These are phyloP conservation scores for Chaetops frenatus DNA, from an alignment of 2,113 vertebrate genomes.

Conservation along the genomic window DNA sequence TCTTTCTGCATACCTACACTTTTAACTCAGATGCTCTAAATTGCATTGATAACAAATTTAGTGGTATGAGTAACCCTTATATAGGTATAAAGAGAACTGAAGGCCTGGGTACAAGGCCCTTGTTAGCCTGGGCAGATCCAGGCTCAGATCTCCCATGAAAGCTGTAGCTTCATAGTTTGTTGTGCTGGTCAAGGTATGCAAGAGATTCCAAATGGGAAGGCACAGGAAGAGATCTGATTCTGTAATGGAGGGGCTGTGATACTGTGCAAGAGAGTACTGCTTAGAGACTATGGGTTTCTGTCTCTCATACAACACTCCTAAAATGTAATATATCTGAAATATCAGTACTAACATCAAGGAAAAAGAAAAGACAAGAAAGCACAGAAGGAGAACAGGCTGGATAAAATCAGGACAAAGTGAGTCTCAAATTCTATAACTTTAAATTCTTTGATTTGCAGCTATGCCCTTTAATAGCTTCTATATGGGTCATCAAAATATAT, in stretches of 20 bases:
- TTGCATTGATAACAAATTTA: not conserved
- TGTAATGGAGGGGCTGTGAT: not conserved
- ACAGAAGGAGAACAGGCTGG: not conserved
- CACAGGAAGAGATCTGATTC: not conserved
- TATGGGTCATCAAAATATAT: not conserved
- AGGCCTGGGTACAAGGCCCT: not conserved
- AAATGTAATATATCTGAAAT: not conserved
- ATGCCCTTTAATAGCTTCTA: not conserved
- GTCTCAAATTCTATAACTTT: not conserved
- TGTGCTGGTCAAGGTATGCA: not conserved
- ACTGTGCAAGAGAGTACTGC: not conserved
- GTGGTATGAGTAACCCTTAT: not conserved
- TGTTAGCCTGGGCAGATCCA: not conserved
- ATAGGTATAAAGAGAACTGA: not conserved
- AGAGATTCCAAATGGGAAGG: not conserved
- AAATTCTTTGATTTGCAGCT: not conserved
- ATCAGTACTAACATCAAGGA: not conserved
- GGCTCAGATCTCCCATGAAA: not conserved
- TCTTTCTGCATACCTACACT: not conserved
- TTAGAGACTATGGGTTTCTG: not conserved
- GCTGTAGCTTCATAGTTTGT: not conserved
- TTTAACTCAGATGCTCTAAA: not conserved
- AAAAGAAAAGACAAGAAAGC: not conserved
- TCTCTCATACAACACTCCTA: not conserved
- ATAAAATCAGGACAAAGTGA: not conserved